Percentiles rank a stretch among this genome's conserved stretches.
phyloP scores from a whole-genome alignment of 2,797 vertebrate genomes.

The Amphiprion clarkii region DNA sequence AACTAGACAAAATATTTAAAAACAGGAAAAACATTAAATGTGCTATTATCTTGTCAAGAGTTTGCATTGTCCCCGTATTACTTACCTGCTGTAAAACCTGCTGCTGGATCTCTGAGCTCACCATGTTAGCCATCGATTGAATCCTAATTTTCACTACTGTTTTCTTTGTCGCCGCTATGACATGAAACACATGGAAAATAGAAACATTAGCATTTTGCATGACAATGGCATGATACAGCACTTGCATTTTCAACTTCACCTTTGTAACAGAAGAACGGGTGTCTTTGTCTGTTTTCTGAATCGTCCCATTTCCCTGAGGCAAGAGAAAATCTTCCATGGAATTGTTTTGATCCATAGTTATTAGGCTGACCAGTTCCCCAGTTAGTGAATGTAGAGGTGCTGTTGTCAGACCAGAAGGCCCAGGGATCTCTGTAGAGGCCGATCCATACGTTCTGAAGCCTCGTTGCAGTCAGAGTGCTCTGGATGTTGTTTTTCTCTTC shows the following conservation, averaged over 20 bases:
- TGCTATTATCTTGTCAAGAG: neutral
- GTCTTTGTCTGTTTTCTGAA: neutral
- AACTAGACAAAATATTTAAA: neutral
- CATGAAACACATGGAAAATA: neutral
- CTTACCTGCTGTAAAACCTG: constrained; percentile 29
- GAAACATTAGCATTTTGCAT: neutral
- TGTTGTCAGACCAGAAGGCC: constrained; percentile 36
- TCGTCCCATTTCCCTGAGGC: neutral
- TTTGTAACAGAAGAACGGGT: constrained; percentile 18
- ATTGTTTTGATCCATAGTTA: neutral
- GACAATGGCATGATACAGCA: neutral
- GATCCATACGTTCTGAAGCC: neutral
- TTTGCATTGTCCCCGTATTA: neutral
- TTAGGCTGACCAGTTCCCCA: neutral
- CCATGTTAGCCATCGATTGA: neutral
- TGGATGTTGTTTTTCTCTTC: neutral
- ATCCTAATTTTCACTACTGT: neutral
- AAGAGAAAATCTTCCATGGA: neutral
- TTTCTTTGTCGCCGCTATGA: neutral
- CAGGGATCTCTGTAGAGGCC: constrained; percentile 30
- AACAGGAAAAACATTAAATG: neutral
- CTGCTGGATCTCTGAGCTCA: constrained; percentile 11
- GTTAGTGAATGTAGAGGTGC: constrained; percentile 10
- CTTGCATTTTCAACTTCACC: neutral
- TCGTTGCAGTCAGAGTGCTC: neutral